Percentiles rank a stretch among this genome's conserved stretches.
These are phyloP conservation scores for Trissolcus brochymenae DNA, from an alignment of 2,888 invertebrate genomes.

Conservation along the genomic window DNA sequence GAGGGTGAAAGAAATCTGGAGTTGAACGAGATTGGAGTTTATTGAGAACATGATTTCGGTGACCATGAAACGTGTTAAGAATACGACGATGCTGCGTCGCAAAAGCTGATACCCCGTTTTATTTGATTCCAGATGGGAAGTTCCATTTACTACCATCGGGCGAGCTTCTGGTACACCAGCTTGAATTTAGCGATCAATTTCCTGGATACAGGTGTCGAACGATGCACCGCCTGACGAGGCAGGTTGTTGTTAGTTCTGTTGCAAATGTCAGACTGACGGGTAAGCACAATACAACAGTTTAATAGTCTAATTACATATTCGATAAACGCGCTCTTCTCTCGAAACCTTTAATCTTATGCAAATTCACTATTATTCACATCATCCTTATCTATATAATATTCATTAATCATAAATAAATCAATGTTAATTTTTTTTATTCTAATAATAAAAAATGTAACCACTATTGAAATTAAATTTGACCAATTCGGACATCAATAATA, in stretches of 20 bases:
- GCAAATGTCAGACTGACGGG: constrained; percentile 84
- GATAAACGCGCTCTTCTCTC: too few relatives aligned
- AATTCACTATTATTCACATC: too few relatives aligned
- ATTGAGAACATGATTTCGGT: constrained; percentile 36
- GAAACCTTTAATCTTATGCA: too few relatives aligned
- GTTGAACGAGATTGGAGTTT: constrained; percentile 28
- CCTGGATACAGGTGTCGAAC: constrained; percentile 84
- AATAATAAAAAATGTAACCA: too few relatives aligned
- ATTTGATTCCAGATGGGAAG: constrained; percentile 81
- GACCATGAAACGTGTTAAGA: constrained; percentile 43
- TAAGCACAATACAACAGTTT: constrained; percentile 66
- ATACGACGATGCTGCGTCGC: constrained; percentile 39
- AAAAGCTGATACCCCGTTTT: constrained; percentile 49
- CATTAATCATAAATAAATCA: too few relatives aligned
- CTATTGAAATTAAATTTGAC: too few relatives aligned
- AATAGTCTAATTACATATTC: constrained; percentile 46
- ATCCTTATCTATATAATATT: too few relatives aligned
- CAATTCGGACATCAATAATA: too few relatives aligned
- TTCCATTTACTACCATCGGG: constrained; percentile 86
- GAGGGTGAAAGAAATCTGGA: constrained; percentile 26
- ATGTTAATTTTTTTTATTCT: too few relatives aligned
- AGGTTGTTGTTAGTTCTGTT: constrained; percentile 83
- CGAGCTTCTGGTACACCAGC: constrained; percentile 84
- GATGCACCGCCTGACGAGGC: constrained; percentile 84
- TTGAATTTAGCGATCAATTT: constrained; percentile 85